Percentiles rank a stretch among this genome's conserved stretches.
Conservation (phyloP, 1,140 invertebrate species). For the Gryllus bimaculatus region DNA sequence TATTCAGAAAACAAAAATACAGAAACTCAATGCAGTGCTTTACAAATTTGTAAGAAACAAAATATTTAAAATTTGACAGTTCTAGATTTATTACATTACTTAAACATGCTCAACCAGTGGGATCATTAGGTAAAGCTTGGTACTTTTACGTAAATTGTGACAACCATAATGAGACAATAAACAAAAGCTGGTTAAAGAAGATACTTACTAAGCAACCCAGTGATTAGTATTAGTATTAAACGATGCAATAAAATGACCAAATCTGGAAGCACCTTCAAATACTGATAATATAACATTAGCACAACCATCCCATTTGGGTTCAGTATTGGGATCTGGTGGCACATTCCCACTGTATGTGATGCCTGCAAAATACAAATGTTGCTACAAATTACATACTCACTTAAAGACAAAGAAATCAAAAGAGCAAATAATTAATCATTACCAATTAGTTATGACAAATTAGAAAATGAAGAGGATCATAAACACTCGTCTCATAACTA, state of each 20-base stretch:
- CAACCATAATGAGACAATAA: no score
- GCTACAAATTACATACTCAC: neutral
- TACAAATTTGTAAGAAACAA: no score
- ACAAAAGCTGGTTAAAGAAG: no score
- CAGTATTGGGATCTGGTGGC: slow-evolving; percentile 39
- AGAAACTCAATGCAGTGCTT: no score
- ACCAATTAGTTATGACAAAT: no score
- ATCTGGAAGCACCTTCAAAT: slow-evolving; percentile 69
- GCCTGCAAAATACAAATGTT: slow-evolving; percentile 37
- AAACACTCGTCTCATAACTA: slow-evolving; percentile 31
- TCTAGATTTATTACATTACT: no score
- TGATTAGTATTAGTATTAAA: slow-evolving; percentile 92
- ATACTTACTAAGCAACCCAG: slow-evolving; percentile 71
- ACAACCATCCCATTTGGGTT: slow-evolving; percentile 71
- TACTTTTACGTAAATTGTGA: no score
- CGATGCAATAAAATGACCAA: slow-evolving; percentile 73
- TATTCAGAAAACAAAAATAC: no score
- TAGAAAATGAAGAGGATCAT: no score
- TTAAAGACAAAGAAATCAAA: neutral
- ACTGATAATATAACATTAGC: slow-evolving; percentile 68
- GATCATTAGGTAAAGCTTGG: no score
- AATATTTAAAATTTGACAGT: no score
- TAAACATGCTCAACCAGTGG: no score
- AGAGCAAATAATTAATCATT: neutral
- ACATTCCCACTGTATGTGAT: slow-evolving; percentile 69